Conservation (phyloP, 2,888 invertebrate species). For the Nymphalis c-album region DNA sequence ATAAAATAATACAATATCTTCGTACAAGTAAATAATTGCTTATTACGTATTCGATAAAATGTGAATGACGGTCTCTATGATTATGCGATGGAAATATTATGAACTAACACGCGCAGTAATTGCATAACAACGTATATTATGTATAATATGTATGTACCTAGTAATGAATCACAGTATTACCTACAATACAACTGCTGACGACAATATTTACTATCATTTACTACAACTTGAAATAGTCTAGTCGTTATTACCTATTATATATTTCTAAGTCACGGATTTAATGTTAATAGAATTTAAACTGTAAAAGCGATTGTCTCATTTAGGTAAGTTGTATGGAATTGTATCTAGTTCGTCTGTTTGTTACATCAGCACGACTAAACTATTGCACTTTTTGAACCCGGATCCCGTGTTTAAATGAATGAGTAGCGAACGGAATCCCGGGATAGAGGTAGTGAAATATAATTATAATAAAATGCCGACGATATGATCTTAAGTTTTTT, state of each 20-base stretch:
- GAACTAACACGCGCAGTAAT: conserved; percentile 10
- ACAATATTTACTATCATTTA: conserved; percentile 18
- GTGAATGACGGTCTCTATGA: conserved; percentile 2
- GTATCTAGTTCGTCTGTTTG: too few relatives aligned
- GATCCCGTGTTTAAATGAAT: too few relatives aligned
- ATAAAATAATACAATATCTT: conserved; percentile 29
- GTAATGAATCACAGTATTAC: conserved; percentile 21
- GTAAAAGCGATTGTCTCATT: too few relatives aligned
- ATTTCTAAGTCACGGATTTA: neutral
- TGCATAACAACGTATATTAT: conserved; percentile 8
- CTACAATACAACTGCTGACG: conserved; percentile 12
- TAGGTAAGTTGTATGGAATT: too few relatives aligned
- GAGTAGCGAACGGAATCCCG: too few relatives aligned
- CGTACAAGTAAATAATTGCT: conserved; percentile 12
- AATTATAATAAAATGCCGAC: too few relatives aligned
- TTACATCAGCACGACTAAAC: too few relatives aligned
- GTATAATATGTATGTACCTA: neutral
- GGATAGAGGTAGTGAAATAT: too few relatives aligned
- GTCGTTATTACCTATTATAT: neutral
- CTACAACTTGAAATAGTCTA: neutral
- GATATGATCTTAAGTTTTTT: too few relatives aligned
- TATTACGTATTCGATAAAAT: conserved; percentile 9
- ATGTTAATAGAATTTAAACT: neutral
- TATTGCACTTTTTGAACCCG: too few relatives aligned
- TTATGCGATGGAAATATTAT: conserved; percentile 16